These are phyloP conservation scores for Acleris holmiana DNA, from an alignment of 2,888 invertebrate genomes.

Conservation along the genomic window DNA sequence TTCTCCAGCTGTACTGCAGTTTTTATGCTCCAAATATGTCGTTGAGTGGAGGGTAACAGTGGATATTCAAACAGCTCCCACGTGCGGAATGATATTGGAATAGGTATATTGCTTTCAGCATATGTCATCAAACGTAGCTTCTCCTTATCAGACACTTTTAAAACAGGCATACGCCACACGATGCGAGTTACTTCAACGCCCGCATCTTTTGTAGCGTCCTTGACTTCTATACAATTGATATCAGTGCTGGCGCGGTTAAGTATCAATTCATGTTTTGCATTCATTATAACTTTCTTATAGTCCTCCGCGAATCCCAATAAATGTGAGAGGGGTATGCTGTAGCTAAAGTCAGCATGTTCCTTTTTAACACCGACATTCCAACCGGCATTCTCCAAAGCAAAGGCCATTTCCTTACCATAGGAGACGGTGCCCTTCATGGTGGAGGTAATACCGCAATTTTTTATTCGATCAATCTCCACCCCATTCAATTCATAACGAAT, in stretches of 20 bases:
- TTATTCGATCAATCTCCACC: slow-evolving; percentile 37
- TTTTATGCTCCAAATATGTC: slow-evolving; percentile 20
- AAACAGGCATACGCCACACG: slow-evolving; percentile 22
- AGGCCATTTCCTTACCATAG: slow-evolving; percentile 6
- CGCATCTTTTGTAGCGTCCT: not conserved
- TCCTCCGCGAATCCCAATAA: slow-evolving; percentile 35
- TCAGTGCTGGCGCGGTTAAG: slow-evolving; percentile 17
- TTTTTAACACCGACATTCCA: slow-evolving; percentile 14
- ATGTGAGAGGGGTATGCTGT: slow-evolving; percentile 29
- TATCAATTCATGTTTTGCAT: slow-evolving; percentile 37
- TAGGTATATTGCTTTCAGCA: not conserved
- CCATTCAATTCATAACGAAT: slow-evolving; percentile 33
- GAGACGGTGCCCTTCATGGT: slow-evolving; percentile 31
- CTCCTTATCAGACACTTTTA: slow-evolving; percentile 27
- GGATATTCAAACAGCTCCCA: slow-evolving; percentile 28
- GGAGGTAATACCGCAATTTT: slow-evolving; percentile 39
- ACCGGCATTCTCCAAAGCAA: not conserved
- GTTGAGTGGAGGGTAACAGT: slow-evolving; percentile 2
- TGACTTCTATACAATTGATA: slow-evolving; percentile 2
- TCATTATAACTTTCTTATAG: slow-evolving; percentile 31
- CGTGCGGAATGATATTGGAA: slow-evolving; percentile 21
- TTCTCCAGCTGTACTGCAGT: slow-evolving; percentile 28
- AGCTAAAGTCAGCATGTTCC: slow-evolving; percentile 8
- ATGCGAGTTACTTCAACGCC: slow-evolving; percentile 4
- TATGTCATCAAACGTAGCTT: slow-evolving; percentile 21